A percentile compares a stretch with the other conserved stretches of the same genome.
These are phyloP conservation scores for Drosophila aff. DNA, from an alignment of 1,140 invertebrate species.

Conservation along the genomic window DNA sequence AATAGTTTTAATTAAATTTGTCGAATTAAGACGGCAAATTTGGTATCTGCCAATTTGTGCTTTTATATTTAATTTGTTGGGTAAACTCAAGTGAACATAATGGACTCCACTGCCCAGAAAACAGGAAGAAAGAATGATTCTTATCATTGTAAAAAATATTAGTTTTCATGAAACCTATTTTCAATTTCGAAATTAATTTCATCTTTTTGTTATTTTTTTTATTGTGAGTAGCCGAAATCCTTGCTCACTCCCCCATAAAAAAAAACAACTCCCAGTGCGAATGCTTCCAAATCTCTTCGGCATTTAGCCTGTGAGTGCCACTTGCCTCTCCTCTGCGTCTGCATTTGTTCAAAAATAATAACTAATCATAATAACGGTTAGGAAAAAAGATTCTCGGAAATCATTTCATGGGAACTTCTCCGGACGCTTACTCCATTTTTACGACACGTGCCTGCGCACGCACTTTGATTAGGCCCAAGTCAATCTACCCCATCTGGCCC, in stretches of 20 bases:
- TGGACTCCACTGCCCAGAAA: too few relatives aligned
- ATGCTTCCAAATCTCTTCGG: conserved; percentile 63
- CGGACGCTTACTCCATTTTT: conserved; percentile 32
- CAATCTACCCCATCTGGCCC: conserved; percentile 34
- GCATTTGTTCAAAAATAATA: conserved; percentile 76
- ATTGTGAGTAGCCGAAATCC: background rate
- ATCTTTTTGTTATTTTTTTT: background rate
- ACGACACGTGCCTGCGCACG: conserved; percentile 70
- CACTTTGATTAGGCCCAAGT: conserved; percentile 69
- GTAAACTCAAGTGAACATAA: background rate
- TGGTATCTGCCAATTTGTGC: conserved; percentile 42
- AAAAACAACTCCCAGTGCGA: conserved; percentile 49
- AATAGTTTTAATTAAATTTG: conserved; percentile 83
- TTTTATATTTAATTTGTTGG: conserved; percentile 49
- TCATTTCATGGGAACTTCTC: conserved; percentile 71
- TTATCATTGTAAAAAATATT: background rate
- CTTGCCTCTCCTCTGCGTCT: conserved; percentile 12
- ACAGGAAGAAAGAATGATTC: background rate
- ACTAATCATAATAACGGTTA: conserved; percentile 75
- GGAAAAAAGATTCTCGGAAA: conserved; percentile 59
- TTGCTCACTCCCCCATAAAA: background rate
- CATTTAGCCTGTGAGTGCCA: conserved; percentile 49
- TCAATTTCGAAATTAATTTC: background rate
- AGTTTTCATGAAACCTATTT: background rate
- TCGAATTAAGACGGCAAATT: conserved; percentile 71